A percentile compares a stretch with the other conserved stretches of the same genome.
Evolutionary conservation across 2,888 invertebrate genomes (phyloP).

Genomic region (Caenorhabditis sinica): DNA sequence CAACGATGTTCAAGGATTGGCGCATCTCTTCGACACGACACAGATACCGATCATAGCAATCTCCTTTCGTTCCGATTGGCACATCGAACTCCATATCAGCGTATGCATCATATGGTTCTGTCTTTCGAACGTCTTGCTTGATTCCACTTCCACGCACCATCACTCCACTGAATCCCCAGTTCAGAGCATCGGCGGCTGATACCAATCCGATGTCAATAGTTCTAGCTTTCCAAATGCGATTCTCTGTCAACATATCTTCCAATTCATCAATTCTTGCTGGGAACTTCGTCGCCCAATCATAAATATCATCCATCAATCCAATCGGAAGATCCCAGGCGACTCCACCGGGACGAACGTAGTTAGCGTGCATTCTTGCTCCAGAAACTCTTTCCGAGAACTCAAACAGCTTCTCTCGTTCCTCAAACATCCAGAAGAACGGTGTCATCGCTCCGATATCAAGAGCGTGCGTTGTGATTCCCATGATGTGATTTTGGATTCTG

Average conservation of each 20-base stretch:
- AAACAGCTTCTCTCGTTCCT: conserved; percentile 86
- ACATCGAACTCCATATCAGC: conserved; percentile 95
- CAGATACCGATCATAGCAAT: conserved; percentile 96
- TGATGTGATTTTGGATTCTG: conserved; percentile 95
- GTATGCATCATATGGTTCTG: conserved; percentile 98
- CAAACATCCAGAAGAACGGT: conserved; percentile 99
- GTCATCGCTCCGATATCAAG: conserved; percentile 97
- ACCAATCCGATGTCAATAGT: conserved; percentile 91
- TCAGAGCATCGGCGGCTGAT: conserved; percentile 93
- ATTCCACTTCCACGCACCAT: conserved; percentile 99
- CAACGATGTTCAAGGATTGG: conserved; percentile 94
- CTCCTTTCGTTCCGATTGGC: conserved; percentile 95
- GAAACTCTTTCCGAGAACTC: conserved; percentile 90
- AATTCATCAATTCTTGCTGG: conserved; percentile 95
- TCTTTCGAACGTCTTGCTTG: conserved; percentile 97
- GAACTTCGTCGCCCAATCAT: conserved; percentile 91
- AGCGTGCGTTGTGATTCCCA: conserved; percentile 97
- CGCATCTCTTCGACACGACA: conserved; percentile 89
- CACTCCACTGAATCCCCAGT: conserved; percentile 96
- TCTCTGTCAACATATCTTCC: conserved; percentile 94
- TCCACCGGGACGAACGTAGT: conserved; percentile 98
- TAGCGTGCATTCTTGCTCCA: conserved; percentile 99
- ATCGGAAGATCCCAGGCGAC: conserved; percentile 94
- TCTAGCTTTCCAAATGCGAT: conserved; percentile 95
- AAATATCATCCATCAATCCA: conserved; percentile 97